phyloP scores from a whole-genome alignment of 2,113 vertebrate species.

The Charina bottae region DNA sequence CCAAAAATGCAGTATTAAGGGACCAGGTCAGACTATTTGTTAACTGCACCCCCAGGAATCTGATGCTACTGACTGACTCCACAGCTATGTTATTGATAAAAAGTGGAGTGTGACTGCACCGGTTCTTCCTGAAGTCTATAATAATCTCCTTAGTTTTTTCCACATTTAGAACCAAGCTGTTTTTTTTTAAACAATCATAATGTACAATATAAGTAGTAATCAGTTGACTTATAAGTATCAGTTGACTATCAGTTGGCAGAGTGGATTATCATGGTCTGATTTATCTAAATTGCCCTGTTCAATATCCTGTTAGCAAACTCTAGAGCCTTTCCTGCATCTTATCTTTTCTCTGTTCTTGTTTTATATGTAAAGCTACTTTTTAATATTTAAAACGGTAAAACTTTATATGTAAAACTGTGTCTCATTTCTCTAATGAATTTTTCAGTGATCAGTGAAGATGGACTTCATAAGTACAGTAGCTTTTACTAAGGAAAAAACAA shows the following conservation, averaged over 20 bases:
- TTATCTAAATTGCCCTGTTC: background rate
- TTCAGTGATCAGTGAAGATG: background rate
- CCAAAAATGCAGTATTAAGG: no score
- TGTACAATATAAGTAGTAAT: background rate
- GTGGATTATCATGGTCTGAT: background rate
- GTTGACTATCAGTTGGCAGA: background rate
- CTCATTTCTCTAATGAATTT: background rate
- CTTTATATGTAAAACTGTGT: constrained; percentile 2
- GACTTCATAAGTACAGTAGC: background rate
- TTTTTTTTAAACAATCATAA: background rate
- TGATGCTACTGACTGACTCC: no score
- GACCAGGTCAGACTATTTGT: no score
- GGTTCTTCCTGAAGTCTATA: no score
- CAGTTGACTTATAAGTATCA: background rate
- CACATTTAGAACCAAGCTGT: no score
- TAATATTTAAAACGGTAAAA: background rate
- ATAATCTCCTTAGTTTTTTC: no score
- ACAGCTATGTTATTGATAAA: no score
- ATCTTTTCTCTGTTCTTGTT: rapidly evolving
- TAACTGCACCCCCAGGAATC: no score
- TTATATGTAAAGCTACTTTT: background rate
- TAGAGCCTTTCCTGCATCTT: background rate
- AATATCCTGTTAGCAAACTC: background rate
- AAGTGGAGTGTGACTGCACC: no score
- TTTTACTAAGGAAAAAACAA: background rate